Evolutionary conservation across 2,113 vertebrate genomes (phyloP).

Genomic region (Pyrgilauda ruficollis): DNA sequence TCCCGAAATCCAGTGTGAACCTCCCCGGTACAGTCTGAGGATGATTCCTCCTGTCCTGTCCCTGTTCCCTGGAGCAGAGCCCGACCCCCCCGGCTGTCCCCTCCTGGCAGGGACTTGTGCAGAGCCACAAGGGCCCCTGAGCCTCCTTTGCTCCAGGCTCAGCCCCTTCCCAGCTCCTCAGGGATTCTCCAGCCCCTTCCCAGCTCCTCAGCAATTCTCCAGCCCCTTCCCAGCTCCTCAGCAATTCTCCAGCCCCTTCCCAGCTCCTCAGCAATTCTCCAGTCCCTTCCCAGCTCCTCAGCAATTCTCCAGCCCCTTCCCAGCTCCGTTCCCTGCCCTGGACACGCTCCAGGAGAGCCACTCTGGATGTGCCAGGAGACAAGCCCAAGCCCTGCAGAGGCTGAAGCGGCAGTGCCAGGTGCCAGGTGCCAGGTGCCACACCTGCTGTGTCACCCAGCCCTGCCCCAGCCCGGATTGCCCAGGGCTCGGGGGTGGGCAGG

Average conservation of each 20-base stretch:
- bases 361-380: not conserved
- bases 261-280: not conserved
- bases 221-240: not conserved
- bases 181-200: not conserved
- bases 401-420: rapidly evolving
- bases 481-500: rapidly evolving
- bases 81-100: not conserved
- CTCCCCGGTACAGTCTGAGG: too few species aligned
- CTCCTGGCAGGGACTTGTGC: not conserved
- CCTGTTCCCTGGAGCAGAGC: not conserved
- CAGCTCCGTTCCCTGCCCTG: not conserved
- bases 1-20: rapidly evolving
- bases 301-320: not conserved
- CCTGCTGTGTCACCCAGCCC: not conserved
- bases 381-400: not conserved
- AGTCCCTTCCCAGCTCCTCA: too few species aligned
- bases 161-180: not conserved
- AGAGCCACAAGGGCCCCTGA: not conserved
- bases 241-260: too few species aligned
- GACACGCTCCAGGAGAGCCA: not conserved
- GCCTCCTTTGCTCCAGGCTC: not conserved
- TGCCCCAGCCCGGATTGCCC: not conserved
- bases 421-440: not conserved
- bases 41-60: not conserved
- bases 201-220: not conserved